phyloP scores from a whole-genome alignment of 2,888 invertebrate species.

The Temnothorax unifasciatus region DNA sequence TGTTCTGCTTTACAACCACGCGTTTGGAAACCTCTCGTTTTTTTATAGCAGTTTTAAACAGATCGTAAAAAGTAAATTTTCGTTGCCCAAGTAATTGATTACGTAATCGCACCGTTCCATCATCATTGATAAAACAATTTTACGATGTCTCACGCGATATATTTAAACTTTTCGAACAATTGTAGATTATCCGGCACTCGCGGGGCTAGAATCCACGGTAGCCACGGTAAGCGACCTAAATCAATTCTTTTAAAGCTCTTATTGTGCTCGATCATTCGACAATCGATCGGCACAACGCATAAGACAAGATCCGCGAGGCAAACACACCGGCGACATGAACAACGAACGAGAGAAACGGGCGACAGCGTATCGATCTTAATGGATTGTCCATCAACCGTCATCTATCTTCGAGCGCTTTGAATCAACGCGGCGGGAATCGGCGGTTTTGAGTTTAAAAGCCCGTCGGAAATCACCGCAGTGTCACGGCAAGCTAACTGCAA shows the following conservation, averaged over 20 bases:
- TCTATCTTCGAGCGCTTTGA: conserved; percentile 75
- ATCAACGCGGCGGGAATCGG: conserved; percentile 70
- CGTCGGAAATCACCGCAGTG: conserved; percentile 27
- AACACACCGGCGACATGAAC: conserved; percentile 58
- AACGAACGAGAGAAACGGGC: conserved; percentile 45
- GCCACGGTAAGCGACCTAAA: not conserved
- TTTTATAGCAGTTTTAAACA: not conserved
- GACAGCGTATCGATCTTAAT: conserved; percentile 80
- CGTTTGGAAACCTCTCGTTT: not conserved
- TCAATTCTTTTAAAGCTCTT: conserved; percentile 7
- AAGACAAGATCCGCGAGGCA: conserved; percentile 50
- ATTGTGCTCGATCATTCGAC: conserved; percentile 52
- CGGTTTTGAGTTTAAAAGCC: conserved; percentile 63
- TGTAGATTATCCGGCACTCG: not conserved
- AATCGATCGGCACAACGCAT: conserved; percentile 43
- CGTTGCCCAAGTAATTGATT: not conserved
- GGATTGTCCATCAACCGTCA: conserved; percentile 77
- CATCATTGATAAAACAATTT: not conserved
- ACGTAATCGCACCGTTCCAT: not conserved
- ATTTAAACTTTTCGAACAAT: not conserved
- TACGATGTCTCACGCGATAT: not conserved
- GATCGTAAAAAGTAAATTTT: conserved; percentile 18
- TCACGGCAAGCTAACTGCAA: conserved; percentile 31
- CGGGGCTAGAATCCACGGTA: not conserved
- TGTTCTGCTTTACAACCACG: conserved; percentile 7